Evolutionary conservation across 2,113 vertebrate species (phyloP), one percentile per base, ranked within the genome.

Genomic region (Podarcis cretensis): DNA sequence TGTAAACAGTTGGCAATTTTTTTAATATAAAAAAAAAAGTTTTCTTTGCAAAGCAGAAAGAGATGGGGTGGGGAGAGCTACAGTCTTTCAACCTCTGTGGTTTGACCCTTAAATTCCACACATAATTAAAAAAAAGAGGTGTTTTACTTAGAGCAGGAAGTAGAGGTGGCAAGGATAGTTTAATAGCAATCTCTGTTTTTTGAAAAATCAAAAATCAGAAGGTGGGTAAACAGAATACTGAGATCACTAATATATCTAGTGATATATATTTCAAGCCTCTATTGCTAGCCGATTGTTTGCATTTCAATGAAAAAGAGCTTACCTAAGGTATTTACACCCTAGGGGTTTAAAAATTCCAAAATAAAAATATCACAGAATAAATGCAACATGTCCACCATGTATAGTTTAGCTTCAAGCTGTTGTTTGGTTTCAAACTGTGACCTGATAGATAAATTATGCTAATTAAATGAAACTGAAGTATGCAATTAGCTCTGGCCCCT

Each of bases 401-500:
- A 75, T 76, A 18, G 57, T 83, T 83, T 75, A 54, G 80, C 81
- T 88, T 82, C 87, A 88, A 76, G 80, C 87, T 76, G 73, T 76
- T 83, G 80, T 88, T 88, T 83, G 80, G 71, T 83, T 76, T 88
- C 69, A 83, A 88, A n/a, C 80, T 88, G 87, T 88, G 80, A 88
- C 81, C 80, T 88, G 80, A 88, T 76, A 88, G 87, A 69, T 71
- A 83, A 88, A 88, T 88, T 88, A 83, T 88, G 87, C 63, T 88
- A 88, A 88, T 88, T 88, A 75, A 83, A 83, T 76, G 87, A 88
- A 88, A 88, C 71, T 88, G 87, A 88, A 88, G 76, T 88, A 83
- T 35, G 87, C 80, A 88, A 88, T 88, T 83, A 88, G n/a, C 63
- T 74, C 59, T 88, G 80, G 57, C 87, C 87, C 80, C 83, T 63